Evolutionary conservation across 2,113 vertebrate species (phyloP).

Genomic region (Misgurnus mizolepis): DNA sequence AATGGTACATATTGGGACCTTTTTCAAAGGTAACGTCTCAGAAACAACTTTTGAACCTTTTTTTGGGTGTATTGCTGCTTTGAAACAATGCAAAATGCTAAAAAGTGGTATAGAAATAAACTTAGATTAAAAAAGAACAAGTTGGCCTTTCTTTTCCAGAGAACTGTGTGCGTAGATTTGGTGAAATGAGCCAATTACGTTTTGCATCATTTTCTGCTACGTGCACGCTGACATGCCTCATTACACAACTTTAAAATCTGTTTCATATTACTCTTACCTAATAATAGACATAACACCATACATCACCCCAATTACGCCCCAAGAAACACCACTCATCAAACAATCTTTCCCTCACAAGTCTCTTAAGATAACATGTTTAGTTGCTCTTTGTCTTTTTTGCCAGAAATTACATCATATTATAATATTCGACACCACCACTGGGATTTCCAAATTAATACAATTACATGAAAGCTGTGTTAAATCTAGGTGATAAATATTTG

Average conservation of each 20-base stretch:
- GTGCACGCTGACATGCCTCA: constrained; percentile 61
- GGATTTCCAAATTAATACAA: constrained; percentile 4
- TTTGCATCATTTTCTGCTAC: constrained; percentile 64
- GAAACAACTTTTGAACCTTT: background rate
- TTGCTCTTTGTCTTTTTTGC: background rate
- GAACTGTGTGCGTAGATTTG: background rate
- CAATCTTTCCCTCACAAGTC: background rate
- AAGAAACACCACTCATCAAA: constrained; percentile 55
- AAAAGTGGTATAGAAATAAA: too few relatives aligned
- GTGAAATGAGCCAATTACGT: constrained; percentile 51
- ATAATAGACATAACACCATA: constrained; percentile 71
- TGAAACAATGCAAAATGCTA: too few relatives aligned
- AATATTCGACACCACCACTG: constrained; percentile 2
- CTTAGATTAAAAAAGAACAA: too few relatives aligned
- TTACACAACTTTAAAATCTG: constrained; percentile 55
- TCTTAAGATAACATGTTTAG: constrained; percentile 6
- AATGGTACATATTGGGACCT: too few relatives aligned
- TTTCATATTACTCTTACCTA: constrained; percentile 60
- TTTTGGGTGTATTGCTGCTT: too few relatives aligned
- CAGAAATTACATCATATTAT: constrained; percentile 22
- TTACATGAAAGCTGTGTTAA: constrained; percentile 3
- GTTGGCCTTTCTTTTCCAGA: constrained; percentile 46
- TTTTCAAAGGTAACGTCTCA: too few relatives aligned
- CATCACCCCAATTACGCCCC: constrained; percentile 52
- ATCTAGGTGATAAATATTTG: constrained; percentile 14